Evolutionary conservation across 2,113 vertebrate species (phyloP).

Genomic region (Phrynosoma blainvillii): DNA sequence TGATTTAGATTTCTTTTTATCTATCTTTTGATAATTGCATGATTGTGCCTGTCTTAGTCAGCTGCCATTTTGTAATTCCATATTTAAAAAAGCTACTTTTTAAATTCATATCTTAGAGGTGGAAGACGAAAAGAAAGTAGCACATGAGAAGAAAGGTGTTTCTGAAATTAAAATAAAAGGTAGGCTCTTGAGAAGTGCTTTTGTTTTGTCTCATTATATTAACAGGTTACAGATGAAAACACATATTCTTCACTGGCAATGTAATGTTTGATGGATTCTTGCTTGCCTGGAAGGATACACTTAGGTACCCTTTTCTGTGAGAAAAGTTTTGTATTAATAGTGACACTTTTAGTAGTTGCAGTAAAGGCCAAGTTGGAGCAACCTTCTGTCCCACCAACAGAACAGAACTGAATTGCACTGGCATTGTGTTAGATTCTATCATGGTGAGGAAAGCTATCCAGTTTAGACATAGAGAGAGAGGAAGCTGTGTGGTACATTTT

Average conservation of each 20-base stretch:
- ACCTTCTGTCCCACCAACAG: too few species aligned
- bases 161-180: slow-evolving; percentile 58
- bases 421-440: too few species aligned
- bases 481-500: too few species aligned
- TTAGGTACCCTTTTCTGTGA: not conserved
- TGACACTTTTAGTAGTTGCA: too few species aligned
- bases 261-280: not conserved
- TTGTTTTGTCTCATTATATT: not conserved
- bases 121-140: slow-evolving; percentile 54
- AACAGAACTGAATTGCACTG: too few species aligned
- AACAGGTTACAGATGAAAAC: not conserved
- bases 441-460: too few species aligned
- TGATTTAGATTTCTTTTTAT: not conserved
- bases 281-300: not conserved
- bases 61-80: not conserved
- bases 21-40: not conserved
- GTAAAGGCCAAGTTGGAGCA: too few species aligned
- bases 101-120: slow-evolving; percentile 44
- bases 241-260: not conserved
- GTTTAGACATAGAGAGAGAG: not conserved
- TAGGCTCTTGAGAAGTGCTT: not conserved
- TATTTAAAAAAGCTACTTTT: slow-evolving; percentile 8
- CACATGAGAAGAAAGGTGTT: slow-evolving; percentile 59
- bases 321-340: not conserved
- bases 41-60: not conserved